These are phyloP conservation scores for Aurelia aurita DNA, from an alignment of 30 jellyfish, hydroid and myxozoan genomes.

Conservation along the genomic window DNA sequence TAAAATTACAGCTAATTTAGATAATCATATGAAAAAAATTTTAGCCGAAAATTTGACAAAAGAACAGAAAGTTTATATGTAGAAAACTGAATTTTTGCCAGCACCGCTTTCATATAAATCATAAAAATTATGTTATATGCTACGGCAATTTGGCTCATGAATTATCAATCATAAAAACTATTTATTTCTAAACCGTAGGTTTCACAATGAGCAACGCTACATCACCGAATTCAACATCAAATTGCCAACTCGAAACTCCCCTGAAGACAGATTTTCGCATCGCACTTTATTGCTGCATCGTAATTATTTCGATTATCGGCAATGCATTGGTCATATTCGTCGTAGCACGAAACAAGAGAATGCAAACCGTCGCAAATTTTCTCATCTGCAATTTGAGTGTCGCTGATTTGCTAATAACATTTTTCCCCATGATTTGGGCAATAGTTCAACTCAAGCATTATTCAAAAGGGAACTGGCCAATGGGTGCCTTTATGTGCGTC, in stretches of 20 bases:
- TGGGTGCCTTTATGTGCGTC: slow-evolving; percentile 81
- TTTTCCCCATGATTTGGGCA: slow-evolving; percentile 80
- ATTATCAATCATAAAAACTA: too few species aligned
- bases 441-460: slow-evolving; percentile 41
- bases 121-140: too few species aligned
- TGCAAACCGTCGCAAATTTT: slow-evolving; percentile 81
- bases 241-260: neutral
- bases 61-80: too few species aligned
- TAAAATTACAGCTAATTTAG: too few species aligned
- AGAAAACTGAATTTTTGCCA: too few species aligned
- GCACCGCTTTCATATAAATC: too few species aligned
- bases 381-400: slow-evolving; percentile 78
- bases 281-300: slow-evolving; percentile 31
- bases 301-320: slow-evolving; percentile 68
- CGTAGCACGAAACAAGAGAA: slow-evolving; percentile 54
- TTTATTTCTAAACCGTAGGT: too few species aligned
- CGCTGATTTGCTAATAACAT: slow-evolving; percentile 82
- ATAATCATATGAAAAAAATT: too few species aligned
- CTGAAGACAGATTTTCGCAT: slow-evolving; percentile 26
- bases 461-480: slow-evolving; percentile 77
- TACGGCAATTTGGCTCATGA: too few species aligned
- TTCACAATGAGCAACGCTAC: too few species aligned
- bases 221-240: too few species aligned
- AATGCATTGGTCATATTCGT: slow-evolving; percentile 59
- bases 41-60: too few species aligned